A percentile compares a stretch with the other conserved stretches of the same genome.
Evolutionary conservation across 2,797 vertebrate species (phyloP).

Genomic region (Graptemys geographica): DNA sequence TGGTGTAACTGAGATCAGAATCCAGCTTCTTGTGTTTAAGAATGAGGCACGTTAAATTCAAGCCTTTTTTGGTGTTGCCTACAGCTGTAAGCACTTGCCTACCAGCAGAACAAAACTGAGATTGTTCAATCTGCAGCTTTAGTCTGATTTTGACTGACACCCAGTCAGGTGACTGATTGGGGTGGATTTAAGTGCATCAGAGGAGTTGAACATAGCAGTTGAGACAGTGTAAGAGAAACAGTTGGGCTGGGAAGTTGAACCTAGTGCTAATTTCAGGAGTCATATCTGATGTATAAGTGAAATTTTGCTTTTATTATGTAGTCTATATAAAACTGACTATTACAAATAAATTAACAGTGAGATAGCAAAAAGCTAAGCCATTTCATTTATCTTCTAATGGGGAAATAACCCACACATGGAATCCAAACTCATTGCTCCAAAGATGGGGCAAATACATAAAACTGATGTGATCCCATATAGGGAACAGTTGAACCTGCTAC

Average conservation of each 20-base stretch:
- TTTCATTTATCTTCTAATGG: neutral
- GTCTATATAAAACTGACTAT: neutral
- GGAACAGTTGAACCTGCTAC: neutral
- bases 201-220: neutral
- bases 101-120: neutral
- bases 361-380: neutral
- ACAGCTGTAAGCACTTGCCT: neutral
- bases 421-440: neutral
- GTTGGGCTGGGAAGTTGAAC: neutral
- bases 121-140: neutral
- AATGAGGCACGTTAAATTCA: too few relatives aligned
- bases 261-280: neutral
- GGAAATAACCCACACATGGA: neutral
- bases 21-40: too few relatives aligned
- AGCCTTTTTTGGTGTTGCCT: neutral
- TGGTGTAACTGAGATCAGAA: too few relatives aligned
- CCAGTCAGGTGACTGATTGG: neutral
- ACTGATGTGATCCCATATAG: too few relatives aligned
- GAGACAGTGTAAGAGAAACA: neutral
- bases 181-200: neutral
- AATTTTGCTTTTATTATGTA: neutral
- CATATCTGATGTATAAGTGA: neutral
- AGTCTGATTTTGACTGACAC: neutral
- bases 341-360: neutral
- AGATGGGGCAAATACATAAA: too few relatives aligned